A percentile compares a stretch with the other conserved stretches of the same genome.
Evolutionary conservation across 1,140 invertebrate species (phyloP).

Genomic region (Nasonia longicornis): DNA sequence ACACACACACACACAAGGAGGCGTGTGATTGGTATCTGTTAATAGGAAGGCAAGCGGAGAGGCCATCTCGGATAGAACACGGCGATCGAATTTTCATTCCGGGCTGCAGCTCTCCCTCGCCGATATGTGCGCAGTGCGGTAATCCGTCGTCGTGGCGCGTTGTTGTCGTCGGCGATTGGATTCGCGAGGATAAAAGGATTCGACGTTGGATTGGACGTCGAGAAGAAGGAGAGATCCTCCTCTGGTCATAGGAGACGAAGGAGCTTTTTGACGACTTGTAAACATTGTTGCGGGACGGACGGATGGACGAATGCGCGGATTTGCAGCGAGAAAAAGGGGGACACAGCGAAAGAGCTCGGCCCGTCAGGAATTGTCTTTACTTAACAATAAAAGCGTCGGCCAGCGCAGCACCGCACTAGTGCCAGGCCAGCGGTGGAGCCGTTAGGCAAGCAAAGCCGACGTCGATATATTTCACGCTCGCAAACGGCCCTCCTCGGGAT

Average conservation of each 20-base stretch:
- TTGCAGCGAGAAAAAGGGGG: no score
- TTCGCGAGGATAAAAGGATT: not conserved
- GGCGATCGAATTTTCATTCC: constrained; percentile 22
- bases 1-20: not conserved
- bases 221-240: not conserved
- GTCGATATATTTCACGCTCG: constrained; percentile 24
- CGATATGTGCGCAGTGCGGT: not conserved
- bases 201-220: not conserved
- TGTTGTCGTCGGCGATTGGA: not conserved
- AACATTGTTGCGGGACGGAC: no score
- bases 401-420: not conserved
- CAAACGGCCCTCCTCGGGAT: constrained; percentile 20
- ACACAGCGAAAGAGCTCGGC: not conserved
- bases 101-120: not conserved
- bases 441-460: not conserved
- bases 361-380: not conserved
- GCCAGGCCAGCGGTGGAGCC: not conserved
- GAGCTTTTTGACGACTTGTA: no score
- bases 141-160: not conserved
- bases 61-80: not conserved
- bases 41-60: not conserved
- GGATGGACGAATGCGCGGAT: no score
- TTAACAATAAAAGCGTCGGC: not conserved
- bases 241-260: no score
- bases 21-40: constrained; percentile 3